Evolutionary conservation across 2,888 invertebrate genomes (phyloP), one percentile per base, ranked within the genome.

Genomic region (Fissipunctia ypsillon): DNA sequence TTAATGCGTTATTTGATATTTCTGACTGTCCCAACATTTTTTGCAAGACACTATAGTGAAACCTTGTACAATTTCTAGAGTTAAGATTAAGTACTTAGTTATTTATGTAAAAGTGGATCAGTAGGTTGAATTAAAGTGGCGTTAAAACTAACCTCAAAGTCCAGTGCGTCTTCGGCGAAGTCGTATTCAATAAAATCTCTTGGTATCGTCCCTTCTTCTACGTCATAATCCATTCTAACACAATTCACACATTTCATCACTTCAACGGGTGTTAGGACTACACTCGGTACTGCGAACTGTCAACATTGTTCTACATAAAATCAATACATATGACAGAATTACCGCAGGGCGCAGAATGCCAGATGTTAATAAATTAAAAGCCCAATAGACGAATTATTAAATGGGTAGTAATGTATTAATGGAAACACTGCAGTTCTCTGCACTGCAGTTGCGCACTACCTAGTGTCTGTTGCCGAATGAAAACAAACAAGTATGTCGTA

Each of bases 111-210:
- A 76, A 19, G 7, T 25, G 57, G 43, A 6, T 16, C 25, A 28
- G 6, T 54, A 7, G 0, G 12, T 16, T 76, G 25, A 57, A 52
- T 22, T 48, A 48, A 48, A 45, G n/a, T 65, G 54, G 19, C 35
- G n/a, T 38, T 59, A 59, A 66, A 76, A 91, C 95, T 94, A 91
- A 96, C 96, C 95, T 95, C 96, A 91, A 95, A 96, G 85, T 95
- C 95, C 87, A 95, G 83, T 16, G 96, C 96, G 91, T 96, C 96
- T 89, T 96, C 95, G 52, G 95, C 95, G 68, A 95, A 95, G 84
- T 96, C 96, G 78, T 91, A 96, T 81, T 95, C 96, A 54, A 94
- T 91, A 63, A 93, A 94, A 73, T 96, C 95, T 56, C 90, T 91
- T 19, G 94, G 94, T 65, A 95, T 90, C 38, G 88, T 86, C 22